Conservation (phyloP, 2,797 vertebrate genomes). For the Benthosema pterotum region DNA sequence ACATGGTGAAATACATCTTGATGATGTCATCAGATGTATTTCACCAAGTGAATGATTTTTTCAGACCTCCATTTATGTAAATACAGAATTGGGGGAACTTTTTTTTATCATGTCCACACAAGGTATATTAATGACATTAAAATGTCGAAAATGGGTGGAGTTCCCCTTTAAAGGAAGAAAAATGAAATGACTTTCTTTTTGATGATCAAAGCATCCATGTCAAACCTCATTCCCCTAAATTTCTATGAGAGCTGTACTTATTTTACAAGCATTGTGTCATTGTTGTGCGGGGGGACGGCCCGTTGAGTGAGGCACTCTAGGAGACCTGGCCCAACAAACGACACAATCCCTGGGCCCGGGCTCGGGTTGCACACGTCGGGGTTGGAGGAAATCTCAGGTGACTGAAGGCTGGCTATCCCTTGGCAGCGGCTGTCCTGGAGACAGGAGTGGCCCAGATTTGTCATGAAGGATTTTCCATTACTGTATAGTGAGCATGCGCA, state of each 20-base stretch:
- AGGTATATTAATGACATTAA: too few species aligned
- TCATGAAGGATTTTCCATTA: conserved; percentile 84
- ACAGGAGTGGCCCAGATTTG: conserved; percentile 82
- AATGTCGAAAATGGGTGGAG: too few species aligned
- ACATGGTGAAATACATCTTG: too few species aligned
- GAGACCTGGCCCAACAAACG: conserved; percentile 79
- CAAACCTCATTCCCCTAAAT: conserved; percentile 31
- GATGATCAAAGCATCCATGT: conserved; percentile 40
- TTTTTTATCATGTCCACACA: too few species aligned
- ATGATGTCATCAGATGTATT: too few species aligned
- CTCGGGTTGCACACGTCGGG: conserved; percentile 79
- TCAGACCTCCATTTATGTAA: too few species aligned
- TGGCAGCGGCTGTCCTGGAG: conserved; percentile 77
- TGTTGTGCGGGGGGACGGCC: conserved; percentile 46
- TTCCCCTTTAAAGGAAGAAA: too few species aligned
- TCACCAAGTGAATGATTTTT: too few species aligned
- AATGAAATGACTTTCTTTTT: too few species aligned
- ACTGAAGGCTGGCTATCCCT: conserved; percentile 73
- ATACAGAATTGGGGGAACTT: too few species aligned
- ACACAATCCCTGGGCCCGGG: conserved; percentile 77
- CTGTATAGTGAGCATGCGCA: conserved; percentile 62
- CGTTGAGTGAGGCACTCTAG: conserved; percentile 67
- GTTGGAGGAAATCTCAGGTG: conserved; percentile 85
- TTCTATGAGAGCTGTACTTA: conserved; percentile 50
- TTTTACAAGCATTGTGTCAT: conserved; percentile 58